Percentiles rank a stretch among this genome's conserved stretches.
These are phyloP conservation scores for Candoia aspera DNA, from an alignment of 2,113 vertebrate species.

Conservation along the genomic window DNA sequence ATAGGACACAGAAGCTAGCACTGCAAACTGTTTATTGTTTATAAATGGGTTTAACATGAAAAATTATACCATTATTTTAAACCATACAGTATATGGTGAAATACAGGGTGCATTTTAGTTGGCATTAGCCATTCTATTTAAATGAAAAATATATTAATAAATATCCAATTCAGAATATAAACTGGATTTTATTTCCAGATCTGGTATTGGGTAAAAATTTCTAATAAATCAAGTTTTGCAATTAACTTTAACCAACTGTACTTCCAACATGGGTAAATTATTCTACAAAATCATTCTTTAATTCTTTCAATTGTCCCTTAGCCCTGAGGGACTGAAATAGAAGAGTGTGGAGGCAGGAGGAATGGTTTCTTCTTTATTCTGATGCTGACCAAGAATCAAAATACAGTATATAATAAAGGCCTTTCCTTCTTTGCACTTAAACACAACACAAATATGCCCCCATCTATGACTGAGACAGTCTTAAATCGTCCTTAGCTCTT, in stretches of 20 bases:
- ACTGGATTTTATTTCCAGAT: neutral
- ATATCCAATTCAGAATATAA: neutral
- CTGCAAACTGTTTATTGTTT: neutral
- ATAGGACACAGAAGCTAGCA: neutral
- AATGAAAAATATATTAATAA: conserved; percentile 4
- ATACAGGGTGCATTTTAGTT: neutral
- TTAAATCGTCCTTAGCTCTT: neutral
- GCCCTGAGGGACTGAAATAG: neutral
- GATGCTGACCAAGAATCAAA: neutral
- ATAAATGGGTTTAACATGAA: neutral
- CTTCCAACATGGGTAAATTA: neutral
- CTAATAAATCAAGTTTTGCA: neutral
- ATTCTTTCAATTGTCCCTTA: neutral
- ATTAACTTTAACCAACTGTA: neutral
- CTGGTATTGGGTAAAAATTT: neutral
- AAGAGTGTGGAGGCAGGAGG: neutral
- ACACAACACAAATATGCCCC: neutral
- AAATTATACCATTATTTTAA: neutral
- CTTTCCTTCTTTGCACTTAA: neutral
- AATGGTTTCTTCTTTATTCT: neutral
- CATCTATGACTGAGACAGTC: neutral
- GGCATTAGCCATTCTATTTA: neutral
- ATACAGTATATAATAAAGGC: neutral
- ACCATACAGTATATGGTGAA: conserved; percentile 18
- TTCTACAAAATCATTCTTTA: neutral